phyloP scores from a whole-genome alignment of 2,888 invertebrate species.

The Mechanitis messenoides region DNA sequence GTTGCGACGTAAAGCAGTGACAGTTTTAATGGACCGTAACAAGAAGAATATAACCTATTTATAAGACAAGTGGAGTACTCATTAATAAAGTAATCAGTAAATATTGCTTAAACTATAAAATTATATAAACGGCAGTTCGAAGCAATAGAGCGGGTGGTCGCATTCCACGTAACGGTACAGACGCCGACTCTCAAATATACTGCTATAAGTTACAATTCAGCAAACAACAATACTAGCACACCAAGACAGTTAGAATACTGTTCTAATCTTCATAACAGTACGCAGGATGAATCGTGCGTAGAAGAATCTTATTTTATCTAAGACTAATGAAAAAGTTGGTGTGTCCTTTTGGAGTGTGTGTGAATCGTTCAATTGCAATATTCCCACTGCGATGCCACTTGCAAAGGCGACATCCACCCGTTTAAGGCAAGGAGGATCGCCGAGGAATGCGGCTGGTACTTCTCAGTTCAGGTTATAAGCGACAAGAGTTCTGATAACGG shows the following conservation, averaged over 20 bases:
- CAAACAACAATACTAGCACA: slow-evolving; percentile 15
- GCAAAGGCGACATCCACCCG: slow-evolving; percentile 54
- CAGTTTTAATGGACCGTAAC: neutral
- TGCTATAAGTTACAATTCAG: slow-evolving; percentile 36
- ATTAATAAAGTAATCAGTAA: neutral
- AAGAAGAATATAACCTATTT: too few relatives aligned
- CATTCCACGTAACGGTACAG: slow-evolving; percentile 68
- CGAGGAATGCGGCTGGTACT: slow-evolving; percentile 54
- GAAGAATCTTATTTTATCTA: slow-evolving; percentile 42
- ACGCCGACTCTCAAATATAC: slow-evolving; percentile 48
- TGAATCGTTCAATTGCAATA: slow-evolving; percentile 55
- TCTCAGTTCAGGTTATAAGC: slow-evolving; percentile 35
- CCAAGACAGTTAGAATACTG: neutral
- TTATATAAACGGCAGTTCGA: slow-evolving; percentile 38
- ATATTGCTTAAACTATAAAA: slow-evolving; percentile 12
- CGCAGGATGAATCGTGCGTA: neutral
- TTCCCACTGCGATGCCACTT: slow-evolving; percentile 59
- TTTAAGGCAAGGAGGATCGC: slow-evolving; percentile 68
- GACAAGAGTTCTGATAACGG: slow-evolving; percentile 17
- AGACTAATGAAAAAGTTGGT: slow-evolving; percentile 48
- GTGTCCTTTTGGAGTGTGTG: slow-evolving; percentile 57
- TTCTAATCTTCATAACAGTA: slow-evolving; percentile 14
- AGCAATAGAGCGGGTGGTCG: slow-evolving; percentile 65
- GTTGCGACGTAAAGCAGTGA: neutral
- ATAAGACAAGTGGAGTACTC: neutral